Conservation (phyloP, 2,797 vertebrate genomes). For the Silurus lanzhouensis region DNA sequence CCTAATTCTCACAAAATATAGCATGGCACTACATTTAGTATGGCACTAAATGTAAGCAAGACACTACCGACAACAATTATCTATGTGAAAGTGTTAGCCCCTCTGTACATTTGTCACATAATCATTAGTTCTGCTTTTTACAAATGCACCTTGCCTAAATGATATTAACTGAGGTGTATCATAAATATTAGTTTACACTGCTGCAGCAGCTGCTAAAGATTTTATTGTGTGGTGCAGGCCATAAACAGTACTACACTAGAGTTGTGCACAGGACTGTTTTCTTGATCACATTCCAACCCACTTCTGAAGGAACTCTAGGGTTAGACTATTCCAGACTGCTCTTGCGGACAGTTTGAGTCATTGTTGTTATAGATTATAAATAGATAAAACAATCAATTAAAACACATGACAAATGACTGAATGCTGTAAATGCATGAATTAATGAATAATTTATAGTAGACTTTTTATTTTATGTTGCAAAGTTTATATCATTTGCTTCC, state of each 20-base stretch:
- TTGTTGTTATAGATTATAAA: not conserved
- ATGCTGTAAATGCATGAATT: not conserved
- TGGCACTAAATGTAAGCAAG: not conserved
- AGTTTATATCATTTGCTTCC: not conserved
- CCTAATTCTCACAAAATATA: not conserved
- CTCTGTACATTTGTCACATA: too few species aligned
- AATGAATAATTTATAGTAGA: not conserved
- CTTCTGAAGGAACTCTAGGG: not conserved
- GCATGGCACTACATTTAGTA: too few species aligned
- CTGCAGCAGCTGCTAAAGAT: not conserved
- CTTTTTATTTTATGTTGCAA: not conserved
- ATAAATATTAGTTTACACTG: not conserved
- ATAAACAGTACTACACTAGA: not conserved
- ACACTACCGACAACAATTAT: not conserved
- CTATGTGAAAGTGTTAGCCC: not conserved
- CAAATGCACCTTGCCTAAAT: not conserved
- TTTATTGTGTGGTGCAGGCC: not conserved
- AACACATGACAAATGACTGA: not conserved
- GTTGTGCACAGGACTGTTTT: not conserved
- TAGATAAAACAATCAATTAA: not conserved
- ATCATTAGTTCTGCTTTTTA: not conserved
- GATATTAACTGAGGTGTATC: not conserved
- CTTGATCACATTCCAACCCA: not conserved
- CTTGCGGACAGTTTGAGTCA: not conserved
- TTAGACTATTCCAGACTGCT: not conserved